Evolutionary conservation across 2,113 vertebrate species (phyloP).

Genomic region (Parotia lawesii): DNA sequence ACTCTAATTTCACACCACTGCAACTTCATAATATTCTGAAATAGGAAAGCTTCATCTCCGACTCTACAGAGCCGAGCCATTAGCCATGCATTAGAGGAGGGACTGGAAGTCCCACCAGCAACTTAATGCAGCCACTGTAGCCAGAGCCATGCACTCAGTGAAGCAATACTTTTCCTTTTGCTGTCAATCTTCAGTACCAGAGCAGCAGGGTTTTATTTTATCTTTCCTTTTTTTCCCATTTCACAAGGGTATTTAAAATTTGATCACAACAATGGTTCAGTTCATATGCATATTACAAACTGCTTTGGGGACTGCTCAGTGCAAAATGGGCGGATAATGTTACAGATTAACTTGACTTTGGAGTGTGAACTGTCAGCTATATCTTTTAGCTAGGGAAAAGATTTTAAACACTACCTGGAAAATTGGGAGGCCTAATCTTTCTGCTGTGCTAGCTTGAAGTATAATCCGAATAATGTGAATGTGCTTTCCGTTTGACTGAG

Average conservation of each 20-base stretch:
- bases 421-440: slow-evolving; percentile 68
- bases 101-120: slow-evolving; percentile 29
- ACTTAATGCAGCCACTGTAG: slow-evolving; percentile 30
- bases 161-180: slow-evolving; percentile 52
- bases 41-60: not conserved
- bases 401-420: slow-evolving; percentile 71
- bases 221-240: slow-evolving; percentile 56
- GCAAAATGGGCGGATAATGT: slow-evolving; percentile 67
- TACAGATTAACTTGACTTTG: slow-evolving; percentile 72
- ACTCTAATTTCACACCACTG: slow-evolving; percentile 58
- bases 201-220: slow-evolving; percentile 65
- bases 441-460: slow-evolving; percentile 51
- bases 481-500: slow-evolving; percentile 63
- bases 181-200: slow-evolving; percentile 55
- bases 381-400: slow-evolving; percentile 65
- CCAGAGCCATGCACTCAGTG: slow-evolving; percentile 42
- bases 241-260: slow-evolving; percentile 70
- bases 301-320: slow-evolving; percentile 62
- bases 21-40: slow-evolving; percentile 52
- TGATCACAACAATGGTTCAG: slow-evolving; percentile 74
- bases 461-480: slow-evolving; percentile 68
- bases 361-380: slow-evolving; percentile 66
- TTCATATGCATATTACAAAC: slow-evolving; percentile 74
- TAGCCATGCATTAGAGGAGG: slow-evolving; percentile 57
- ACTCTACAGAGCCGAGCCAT: slow-evolving; percentile 19